These are phyloP conservation scores for Cephalophus harveyi DNA, from an alignment of 2,113 vertebrate species.

Conservation along the genomic window DNA sequence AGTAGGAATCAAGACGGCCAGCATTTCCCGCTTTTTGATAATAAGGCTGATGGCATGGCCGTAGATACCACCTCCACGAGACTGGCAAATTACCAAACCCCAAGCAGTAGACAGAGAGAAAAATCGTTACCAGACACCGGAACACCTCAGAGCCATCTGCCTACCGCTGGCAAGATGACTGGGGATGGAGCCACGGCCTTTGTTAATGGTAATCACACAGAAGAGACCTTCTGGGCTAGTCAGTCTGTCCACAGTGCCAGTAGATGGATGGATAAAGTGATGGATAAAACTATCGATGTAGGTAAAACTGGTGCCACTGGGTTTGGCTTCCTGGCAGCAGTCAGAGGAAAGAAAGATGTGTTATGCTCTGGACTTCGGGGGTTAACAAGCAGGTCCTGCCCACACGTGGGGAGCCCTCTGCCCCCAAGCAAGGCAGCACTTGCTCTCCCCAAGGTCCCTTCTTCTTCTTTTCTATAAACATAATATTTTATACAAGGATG, in stretches of 20 bases:
- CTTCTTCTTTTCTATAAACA: not conserved
- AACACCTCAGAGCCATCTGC: fast-evolving
- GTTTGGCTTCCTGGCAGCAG: not conserved
- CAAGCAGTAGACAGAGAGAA: not conserved
- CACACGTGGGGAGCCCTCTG: not conserved
- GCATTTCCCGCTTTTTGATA: not conserved
- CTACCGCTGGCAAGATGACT: not conserved
- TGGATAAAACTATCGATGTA: fast-evolving
- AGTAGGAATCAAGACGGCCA: not conserved
- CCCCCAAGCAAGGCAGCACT: too few species aligned
- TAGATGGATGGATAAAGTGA: not conserved
- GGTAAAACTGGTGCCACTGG: not conserved
- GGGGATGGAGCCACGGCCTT: not conserved
- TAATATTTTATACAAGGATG: not conserved
- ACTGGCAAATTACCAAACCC: not conserved
- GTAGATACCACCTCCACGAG: fast-evolving
- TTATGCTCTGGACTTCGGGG: not conserved
- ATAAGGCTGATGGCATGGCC: not conserved
- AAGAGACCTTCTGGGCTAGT: not conserved
- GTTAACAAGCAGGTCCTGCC: not conserved
- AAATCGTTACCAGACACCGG: not conserved
- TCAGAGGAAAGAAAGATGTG: not conserved
- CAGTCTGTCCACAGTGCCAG: not conserved
- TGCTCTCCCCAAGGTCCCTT: not conserved
- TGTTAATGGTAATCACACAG: not conserved